A percentile compares a stretch with the other conserved stretches of the same genome.
Conservation (phyloP, 2,113 vertebrate genomes). For the Rhynchomys soricoides region DNA sequence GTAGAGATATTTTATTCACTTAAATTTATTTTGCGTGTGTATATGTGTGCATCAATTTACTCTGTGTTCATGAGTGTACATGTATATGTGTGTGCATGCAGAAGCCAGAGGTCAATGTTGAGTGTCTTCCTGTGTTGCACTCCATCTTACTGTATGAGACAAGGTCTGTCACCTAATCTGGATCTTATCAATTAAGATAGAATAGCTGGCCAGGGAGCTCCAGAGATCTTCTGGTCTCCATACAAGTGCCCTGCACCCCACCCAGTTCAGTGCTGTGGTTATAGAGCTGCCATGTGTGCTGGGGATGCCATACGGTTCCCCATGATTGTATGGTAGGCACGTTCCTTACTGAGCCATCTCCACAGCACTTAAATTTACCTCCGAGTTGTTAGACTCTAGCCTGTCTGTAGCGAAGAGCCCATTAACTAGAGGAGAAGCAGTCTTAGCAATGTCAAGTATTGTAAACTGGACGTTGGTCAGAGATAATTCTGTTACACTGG, state of each 20-base stretch:
- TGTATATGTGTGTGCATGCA: not conserved
- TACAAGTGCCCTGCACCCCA: not conserved
- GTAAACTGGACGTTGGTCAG: not conserved
- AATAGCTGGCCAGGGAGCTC: not conserved
- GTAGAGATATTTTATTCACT: not conserved
- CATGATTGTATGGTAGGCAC: not conserved
- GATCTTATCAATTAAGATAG: not conserved
- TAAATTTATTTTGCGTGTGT: conserved; percentile 42
- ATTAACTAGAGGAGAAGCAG: not conserved
- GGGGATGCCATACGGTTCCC: too few relatives aligned
- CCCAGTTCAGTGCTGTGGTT: not conserved
- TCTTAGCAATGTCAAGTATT: not conserved
- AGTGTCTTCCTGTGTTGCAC: not conserved
- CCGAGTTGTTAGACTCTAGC: not conserved
- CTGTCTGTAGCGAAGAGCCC: not conserved
- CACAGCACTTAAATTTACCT: not conserved
- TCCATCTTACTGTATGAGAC: not conserved
- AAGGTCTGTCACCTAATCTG: not conserved
- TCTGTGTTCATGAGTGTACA: not conserved
- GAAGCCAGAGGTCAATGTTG: not conserved
- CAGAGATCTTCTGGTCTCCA: not conserved
- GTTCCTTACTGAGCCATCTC: not conserved
- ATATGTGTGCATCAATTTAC: not conserved
- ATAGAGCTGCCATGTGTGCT: not conserved
- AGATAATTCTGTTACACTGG: not conserved